Evolutionary conservation across 2,113 vertebrate genomes (phyloP), one percentile per base, ranked within the genome.

Genomic region (Fukomys damarensis): DNA sequence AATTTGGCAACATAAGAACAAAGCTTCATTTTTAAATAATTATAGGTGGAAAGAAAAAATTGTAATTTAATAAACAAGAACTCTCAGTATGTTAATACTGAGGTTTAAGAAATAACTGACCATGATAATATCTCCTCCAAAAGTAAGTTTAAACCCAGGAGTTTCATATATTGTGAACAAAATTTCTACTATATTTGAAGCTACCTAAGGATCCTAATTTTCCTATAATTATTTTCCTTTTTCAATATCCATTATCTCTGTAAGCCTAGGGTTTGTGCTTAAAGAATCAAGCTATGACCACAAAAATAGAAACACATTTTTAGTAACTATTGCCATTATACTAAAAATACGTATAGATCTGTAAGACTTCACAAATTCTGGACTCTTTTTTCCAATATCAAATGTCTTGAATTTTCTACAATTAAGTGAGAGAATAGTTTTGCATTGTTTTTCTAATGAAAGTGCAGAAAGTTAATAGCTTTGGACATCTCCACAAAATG

Each of bases 391-490:
- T 35, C n/a, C 87, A 94, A 74, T 87, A 96, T 16, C 10, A 76
- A 94, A 90, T 92, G 68, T 86, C 87, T 96, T 81, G 38, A 95
- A 94, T 97, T 94, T 92, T 54, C 41, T 82, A 79, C 65, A 96
- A 16, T 14, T 95, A 83, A 94, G 14, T 38, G 74, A 86, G 68
- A 74, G 76, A 95, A 94, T 66, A 94, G 59, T 95, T 90, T 93
- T 95, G 77, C 72, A 90, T 95, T 93, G 76, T 86, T 95, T 97
- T 96, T 92, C 96, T 97, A 97, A 98, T 97, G 97, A 97, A 97
- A 96, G 90, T 66, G 70, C 30, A 96, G 92, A 94, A 97, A 96
- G 84, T 93, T 97, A 96, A 96, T 96, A 96, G 95, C 70, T 96
- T 92, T 96, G 82, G 92, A 97, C 93, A 83, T 90, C 52, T 94